Percentiles rank a stretch among this genome's conserved stretches.
Conservation (phyloP, 2,888 invertebrate genomes). For the Chydorus sphaericus region DNA sequence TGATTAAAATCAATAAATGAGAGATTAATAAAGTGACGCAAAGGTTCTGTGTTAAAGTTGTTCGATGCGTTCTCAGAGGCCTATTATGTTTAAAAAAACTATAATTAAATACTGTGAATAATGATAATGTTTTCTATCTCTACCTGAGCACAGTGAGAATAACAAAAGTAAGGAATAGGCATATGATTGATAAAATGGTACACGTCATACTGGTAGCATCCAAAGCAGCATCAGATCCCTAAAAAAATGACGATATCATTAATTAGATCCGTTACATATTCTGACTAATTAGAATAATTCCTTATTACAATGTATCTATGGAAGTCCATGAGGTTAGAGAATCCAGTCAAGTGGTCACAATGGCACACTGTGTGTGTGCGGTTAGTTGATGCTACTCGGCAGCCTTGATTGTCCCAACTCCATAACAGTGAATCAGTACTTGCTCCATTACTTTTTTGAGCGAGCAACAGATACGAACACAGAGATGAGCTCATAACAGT, state of each 20-base stretch:
- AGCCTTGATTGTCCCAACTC: constrained; percentile 22
- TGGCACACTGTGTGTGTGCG: constrained; percentile 27
- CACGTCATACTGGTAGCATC: too few species aligned
- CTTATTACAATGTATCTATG: constrained; percentile 23
- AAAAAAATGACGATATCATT: too few species aligned
- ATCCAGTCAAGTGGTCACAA: constrained; percentile 29
- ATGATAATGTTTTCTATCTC: too few species aligned
- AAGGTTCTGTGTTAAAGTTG: constrained; percentile 38
- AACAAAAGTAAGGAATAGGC: too few species aligned
- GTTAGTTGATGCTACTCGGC: constrained; percentile 24
- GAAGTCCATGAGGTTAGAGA: constrained; percentile 30
- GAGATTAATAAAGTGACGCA: constrained; percentile 35
- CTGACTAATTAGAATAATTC: not conserved
- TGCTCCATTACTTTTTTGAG: not conserved
- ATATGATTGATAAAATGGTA: too few species aligned
- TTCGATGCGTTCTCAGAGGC: constrained; percentile 26
- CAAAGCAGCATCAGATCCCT: too few species aligned
- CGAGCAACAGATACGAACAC: not conserved
- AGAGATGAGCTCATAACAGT: constrained; percentile 14
- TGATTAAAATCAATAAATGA: constrained; percentile 32
- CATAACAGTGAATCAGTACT: not conserved
- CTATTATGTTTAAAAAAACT: too few species aligned
- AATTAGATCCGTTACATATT: too few species aligned
- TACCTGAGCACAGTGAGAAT: too few species aligned
- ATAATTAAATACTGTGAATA: too few species aligned